These are phyloP conservation scores for Megaustenia siamemsis DNA, from an alignment of 2,888 invertebrate genomes.

Conservation along the genomic window DNA sequence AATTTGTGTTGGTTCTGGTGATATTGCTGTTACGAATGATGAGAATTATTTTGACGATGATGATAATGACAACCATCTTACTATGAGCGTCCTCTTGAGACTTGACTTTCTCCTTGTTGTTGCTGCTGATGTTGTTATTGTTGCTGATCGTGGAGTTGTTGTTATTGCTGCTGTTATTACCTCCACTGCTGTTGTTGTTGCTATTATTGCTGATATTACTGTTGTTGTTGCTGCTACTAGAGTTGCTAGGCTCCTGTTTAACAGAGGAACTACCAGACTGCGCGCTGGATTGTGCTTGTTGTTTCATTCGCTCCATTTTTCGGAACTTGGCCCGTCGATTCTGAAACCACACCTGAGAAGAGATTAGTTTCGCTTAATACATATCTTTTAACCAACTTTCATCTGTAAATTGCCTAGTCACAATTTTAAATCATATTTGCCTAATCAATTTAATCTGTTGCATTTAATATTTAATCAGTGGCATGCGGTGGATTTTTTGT, in stretches of 20 bases:
- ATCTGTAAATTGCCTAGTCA: no score
- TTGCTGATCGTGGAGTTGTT: slow-evolving; percentile 9
- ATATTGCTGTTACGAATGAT: no score
- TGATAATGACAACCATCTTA: slow-evolving; percentile 41
- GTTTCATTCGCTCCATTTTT: slow-evolving; percentile 80
- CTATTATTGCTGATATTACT: slow-evolving; percentile 65
- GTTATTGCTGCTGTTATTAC: slow-evolving; percentile 40
- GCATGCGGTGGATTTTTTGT: no score
- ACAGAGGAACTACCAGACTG: slow-evolving; percentile 51
- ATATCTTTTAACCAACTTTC: no score
- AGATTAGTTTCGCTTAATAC: no score
- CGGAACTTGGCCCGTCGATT: slow-evolving; percentile 80
- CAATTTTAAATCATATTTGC: no score
- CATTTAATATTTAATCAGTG: no score
- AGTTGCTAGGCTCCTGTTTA: slow-evolving; percentile 57
- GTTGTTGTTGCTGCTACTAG: slow-evolving; percentile 62
- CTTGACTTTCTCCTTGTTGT: slow-evolving; percentile 64
- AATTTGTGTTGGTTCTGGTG: no score
- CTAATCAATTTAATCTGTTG: no score
- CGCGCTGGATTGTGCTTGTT: slow-evolving; percentile 67
- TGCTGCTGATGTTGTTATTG: slow-evolving; percentile 30
- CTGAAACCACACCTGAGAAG: slow-evolving; percentile 80
- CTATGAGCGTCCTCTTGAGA: slow-evolving; percentile 66
- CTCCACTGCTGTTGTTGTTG: slow-evolving; percentile 61
- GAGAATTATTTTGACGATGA: no score